phyloP scores from a whole-genome alignment of 2,888 invertebrate species.

The Aromia moschata region DNA sequence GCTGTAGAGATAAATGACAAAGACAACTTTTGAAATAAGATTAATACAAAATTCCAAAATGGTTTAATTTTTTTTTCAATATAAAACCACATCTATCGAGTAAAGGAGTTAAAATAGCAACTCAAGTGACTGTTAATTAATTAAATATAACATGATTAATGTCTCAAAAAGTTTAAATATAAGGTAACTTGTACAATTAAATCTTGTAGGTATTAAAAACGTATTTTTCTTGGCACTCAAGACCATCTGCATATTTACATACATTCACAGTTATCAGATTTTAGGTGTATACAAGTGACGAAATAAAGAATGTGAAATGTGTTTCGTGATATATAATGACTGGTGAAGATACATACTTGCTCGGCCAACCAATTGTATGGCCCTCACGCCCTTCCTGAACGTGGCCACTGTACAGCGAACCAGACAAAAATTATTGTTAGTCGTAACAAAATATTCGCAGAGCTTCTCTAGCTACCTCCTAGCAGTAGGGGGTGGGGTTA shows the following conservation, averaged over 20 bases:
- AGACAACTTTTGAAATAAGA: no score
- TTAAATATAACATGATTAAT: no score
- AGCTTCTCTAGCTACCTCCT: constrained; percentile 11
- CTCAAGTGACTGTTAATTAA: no score
- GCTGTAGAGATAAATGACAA: no score
- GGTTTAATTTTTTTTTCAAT: no score
- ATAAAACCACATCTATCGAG: no score
- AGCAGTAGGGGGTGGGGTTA: not conserved
- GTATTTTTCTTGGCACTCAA: not conserved
- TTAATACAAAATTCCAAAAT: no score
- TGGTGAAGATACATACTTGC: constrained; percentile 86
- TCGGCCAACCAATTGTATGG: constrained; percentile 98
- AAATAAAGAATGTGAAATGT: constrained; percentile 19
- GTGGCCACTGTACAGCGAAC: constrained; percentile 85
- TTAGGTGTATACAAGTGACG: constrained; percentile 9
- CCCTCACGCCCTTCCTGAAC: constrained; percentile 99
- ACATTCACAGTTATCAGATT: not conserved
- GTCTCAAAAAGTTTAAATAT: no score
- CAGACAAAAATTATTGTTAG: constrained; percentile 62
- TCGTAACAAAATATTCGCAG: constrained; percentile 16
- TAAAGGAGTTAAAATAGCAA: no score
- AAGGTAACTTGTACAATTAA: no score
- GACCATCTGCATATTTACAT: constrained; percentile 4
- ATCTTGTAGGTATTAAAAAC: constrained; percentile 4
- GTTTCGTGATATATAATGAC: constrained; percentile 11